phyloP scores from a whole-genome alignment of 2,797 vertebrate species.

The Bryconaethiops microstoma region DNA sequence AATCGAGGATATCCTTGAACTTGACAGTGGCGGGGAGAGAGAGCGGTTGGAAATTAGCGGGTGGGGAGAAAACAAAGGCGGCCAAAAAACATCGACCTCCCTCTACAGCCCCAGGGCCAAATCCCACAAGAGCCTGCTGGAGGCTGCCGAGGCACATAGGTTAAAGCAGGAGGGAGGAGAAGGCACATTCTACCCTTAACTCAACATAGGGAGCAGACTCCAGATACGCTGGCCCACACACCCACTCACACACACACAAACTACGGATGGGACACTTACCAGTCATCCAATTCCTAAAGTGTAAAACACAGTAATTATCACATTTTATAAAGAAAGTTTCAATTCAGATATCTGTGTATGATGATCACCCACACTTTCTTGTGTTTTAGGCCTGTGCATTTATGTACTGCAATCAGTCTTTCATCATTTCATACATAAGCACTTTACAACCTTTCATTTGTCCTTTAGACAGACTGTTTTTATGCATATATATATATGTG shows the following conservation, averaged over 20 bases:
- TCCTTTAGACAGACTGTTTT: too few relatives aligned
- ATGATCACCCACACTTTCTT: neutral
- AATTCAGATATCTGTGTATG: too few relatives aligned
- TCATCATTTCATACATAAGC: too few relatives aligned
- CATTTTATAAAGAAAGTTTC: too few relatives aligned
- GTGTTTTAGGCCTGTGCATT: too few relatives aligned
- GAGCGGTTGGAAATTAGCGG: constrained; percentile 44
- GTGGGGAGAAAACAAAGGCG: constrained; percentile 51
- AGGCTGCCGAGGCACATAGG: constrained; percentile 41
- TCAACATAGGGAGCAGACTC: constrained; percentile 16
- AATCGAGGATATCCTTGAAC: constrained; percentile 73
- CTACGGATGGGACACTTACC: neutral
- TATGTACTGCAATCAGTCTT: too few relatives aligned
- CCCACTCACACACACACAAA: constrained; percentile 4
- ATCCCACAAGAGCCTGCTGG: constrained; percentile 39
- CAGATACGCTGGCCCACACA: constrained; percentile 9
- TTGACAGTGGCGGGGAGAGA: constrained; percentile 66
- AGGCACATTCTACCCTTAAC: constrained; percentile 10
- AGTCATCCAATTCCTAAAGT: neutral
- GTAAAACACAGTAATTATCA: too few relatives aligned
- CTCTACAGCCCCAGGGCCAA: constrained; percentile 23
- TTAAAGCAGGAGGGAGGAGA: constrained; percentile 46
- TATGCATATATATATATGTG: too few relatives aligned
- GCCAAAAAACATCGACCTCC: constrained; percentile 29
- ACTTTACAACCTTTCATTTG: too few relatives aligned